Percentiles rank a stretch among this genome's conserved stretches.
phyloP scores from a whole-genome alignment of 2,888 invertebrate genomes.

The Scelioninae gen. 1 region DNA sequence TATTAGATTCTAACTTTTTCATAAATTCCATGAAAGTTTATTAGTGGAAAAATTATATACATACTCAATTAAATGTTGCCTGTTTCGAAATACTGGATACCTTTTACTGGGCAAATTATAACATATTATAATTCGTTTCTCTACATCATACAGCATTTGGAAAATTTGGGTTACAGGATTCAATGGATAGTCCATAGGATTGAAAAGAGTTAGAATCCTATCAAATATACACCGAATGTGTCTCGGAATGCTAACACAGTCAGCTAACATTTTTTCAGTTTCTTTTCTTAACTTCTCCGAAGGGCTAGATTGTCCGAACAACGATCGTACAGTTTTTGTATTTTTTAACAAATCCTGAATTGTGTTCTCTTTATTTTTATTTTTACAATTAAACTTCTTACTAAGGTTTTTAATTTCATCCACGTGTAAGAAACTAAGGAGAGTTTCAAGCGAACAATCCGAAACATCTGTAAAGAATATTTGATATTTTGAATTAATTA shows the following conservation, averaged over 20 bases:
- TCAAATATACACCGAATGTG: constrained; percentile 74
- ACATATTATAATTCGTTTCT: constrained; percentile 73
- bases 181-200: constrained; percentile 77
- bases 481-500: too few relatives aligned
- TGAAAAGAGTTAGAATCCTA: constrained; percentile 76
- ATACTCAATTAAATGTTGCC: constrained; percentile 75
- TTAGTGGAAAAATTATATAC: constrained; percentile 9
- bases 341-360: constrained; percentile 73
- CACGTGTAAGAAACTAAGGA: constrained; percentile 75
- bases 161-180: constrained; percentile 75
- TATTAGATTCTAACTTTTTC: too few relatives aligned
- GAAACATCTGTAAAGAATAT: too few relatives aligned
- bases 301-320: constrained; percentile 75
- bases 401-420: constrained; percentile 76
- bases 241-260: constrained; percentile 75
- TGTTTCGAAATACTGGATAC: constrained; percentile 78
- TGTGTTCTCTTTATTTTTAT: constrained; percentile 69
- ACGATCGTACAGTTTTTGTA: constrained; percentile 71
- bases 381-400: constrained; percentile 54
- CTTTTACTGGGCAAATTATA: constrained; percentile 72
- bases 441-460: too few relatives aligned
- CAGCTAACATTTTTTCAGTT: constrained; percentile 69
- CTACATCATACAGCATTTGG: constrained; percentile 73
- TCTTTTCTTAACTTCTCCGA: constrained; percentile 65
- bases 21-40: too few relatives aligned